A percentile compares a stretch with the other conserved stretches of the same genome.
phyloP scores from a whole-genome alignment of 2,797 vertebrate species.

The Cossypha niveicapilla region DNA sequence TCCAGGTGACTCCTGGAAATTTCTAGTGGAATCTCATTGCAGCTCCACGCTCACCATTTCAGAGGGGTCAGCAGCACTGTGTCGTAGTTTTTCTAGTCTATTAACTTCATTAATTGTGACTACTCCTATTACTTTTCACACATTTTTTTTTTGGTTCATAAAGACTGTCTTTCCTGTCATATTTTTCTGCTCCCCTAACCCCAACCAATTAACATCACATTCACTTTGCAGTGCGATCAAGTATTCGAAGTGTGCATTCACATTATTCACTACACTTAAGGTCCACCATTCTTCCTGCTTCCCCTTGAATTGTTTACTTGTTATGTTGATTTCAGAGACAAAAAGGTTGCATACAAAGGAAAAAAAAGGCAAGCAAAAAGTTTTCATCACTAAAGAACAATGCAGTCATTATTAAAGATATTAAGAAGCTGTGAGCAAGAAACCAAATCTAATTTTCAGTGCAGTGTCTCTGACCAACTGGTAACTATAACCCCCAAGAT shows the following conservation, averaged over 20 bases:
- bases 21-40: neutral
- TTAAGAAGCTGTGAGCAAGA: neutral
- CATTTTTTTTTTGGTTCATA: neutral
- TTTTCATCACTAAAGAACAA: neutral
- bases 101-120: neutral
- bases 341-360: neutral
- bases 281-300: neutral
- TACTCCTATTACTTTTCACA: neutral
- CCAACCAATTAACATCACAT: neutral
- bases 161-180: neutral
- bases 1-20: neutral
- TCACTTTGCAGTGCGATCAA: neutral
- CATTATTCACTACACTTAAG: neutral
- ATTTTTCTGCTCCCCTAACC: neutral
- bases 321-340: neutral
- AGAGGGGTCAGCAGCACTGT: neutral
- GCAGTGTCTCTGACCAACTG: neutral
- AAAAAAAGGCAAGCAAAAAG: neutral
- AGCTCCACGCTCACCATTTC: neutral
- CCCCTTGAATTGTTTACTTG: neutral
- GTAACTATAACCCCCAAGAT: neutral
- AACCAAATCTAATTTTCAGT: neutral
- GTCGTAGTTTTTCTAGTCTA: neutral
- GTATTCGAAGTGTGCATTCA: too few relatives aligned
- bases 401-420: neutral